Base-by-base conservation (phyloP, 1,140 invertebrate genomes). In the Lasaia peninsularis region DNA sequence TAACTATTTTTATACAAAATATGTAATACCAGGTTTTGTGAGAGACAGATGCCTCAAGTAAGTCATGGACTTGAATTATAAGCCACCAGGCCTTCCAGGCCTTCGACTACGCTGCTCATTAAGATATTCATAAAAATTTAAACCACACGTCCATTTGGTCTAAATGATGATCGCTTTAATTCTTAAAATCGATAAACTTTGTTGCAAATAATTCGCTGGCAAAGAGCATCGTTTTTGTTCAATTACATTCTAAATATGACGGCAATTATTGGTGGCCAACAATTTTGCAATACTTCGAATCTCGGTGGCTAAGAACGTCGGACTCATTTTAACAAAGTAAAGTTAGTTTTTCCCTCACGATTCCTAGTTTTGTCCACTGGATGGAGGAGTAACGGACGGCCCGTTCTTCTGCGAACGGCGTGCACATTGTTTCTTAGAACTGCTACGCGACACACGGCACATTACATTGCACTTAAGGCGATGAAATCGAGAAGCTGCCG, bases 301-400 rank as follows among this genome's bases (percentile, higher is more conserved):
- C 40, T 44, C 40, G 12, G 18, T 16, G 9, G 40, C 14, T 10
- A 44, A 44, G 40, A 44, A 44, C 40, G 18, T 44, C 40, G 40
- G 16, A 20, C 40, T 44, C 10, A 44, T 44, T 44, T 44, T 44
- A 44, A 20, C 40, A 20, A 44, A 44, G 40, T 44, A 44, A 44
- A 44, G 40, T 44, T 18, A 44, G 40, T 44, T 44, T 44, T 44
- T 44, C 40, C 18, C 40, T 9, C 40, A 44, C 18, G 40, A 44
- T 44, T 44, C 40, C 40, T 44, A 44, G 40, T 44, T 44, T 44
- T 16, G 40, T 44, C 40, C 40, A 44, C 40, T 44, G 40, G 40
- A 44, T 44, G 40, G 16, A 20, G 40, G 40, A 44, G 40, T 44
- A 44, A 44, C 40, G 40, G 40, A 16, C 40, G 40, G 14, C 16